Conservation (phyloP, 2,888 invertebrate species). For the Parochlus steinenii region DNA sequence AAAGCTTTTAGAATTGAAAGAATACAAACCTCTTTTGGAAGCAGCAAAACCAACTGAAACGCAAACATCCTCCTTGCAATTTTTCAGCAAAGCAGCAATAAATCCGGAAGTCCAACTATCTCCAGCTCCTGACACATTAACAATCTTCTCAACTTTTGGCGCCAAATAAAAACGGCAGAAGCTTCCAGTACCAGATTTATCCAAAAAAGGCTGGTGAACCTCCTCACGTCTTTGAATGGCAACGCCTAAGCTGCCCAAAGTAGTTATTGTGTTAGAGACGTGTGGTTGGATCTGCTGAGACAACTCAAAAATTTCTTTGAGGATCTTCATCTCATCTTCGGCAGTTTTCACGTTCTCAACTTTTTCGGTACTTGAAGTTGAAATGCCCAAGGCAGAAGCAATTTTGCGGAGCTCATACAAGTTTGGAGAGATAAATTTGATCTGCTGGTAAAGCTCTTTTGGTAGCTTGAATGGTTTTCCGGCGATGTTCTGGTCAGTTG, state of each 20-base stretch:
- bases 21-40: slow-evolving; percentile 40
- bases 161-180: slow-evolving; percentile 33
- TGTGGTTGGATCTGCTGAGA: no score
- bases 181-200: no score
- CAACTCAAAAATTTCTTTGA: slow-evolving; percentile 36
- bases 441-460: slow-evolving; percentile 19
- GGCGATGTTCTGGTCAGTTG: slow-evolving; percentile 67
- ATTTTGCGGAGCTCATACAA: slow-evolving; percentile 56
- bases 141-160: slow-evolving; percentile 30
- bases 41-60: slow-evolving; percentile 43
- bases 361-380: slow-evolving; percentile 14
- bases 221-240: no score
- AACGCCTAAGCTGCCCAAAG: slow-evolving; percentile 43
- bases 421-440: slow-evolving; percentile 60
- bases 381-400: slow-evolving; percentile 32
- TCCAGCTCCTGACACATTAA: slow-evolving; percentile 70
- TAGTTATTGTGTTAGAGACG: slow-evolving; percentile 43
- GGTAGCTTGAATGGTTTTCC: slow-evolving; percentile 47
- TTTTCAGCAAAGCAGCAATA: slow-evolving; percentile 41
- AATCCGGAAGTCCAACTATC: slow-evolving; percentile 61
- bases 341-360: slow-evolving; percentile 21
- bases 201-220: no score
- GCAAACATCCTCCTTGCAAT: slow-evolving; percentile 38
- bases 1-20: no score
- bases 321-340: slow-evolving; percentile 22